Conservation (phyloP, 2,797 vertebrate genomes). For the Myotis vivesi region DNA sequence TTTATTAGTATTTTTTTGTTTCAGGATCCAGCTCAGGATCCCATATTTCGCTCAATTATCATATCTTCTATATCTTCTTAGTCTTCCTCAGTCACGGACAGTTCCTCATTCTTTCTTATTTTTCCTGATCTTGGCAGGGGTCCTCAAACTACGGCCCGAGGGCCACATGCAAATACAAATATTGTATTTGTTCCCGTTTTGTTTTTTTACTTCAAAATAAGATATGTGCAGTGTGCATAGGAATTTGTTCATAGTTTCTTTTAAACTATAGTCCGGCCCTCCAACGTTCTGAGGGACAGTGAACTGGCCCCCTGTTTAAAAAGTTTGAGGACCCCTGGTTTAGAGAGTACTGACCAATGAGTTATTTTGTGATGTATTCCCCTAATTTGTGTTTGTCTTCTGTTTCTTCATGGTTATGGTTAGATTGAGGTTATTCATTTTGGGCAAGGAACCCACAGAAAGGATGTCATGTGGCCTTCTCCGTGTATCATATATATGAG, state of each 20-base stretch:
- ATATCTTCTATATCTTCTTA: not conserved
- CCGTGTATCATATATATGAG: not conserved
- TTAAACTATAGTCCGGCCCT: too few species aligned
- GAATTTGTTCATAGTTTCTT: too few species aligned
- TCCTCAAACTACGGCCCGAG: too few species aligned
- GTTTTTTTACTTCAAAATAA: too few species aligned
- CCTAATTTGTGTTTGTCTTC: not conserved
- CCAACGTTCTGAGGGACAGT: too few species aligned
- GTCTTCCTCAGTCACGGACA: not conserved
- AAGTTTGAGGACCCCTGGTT: not conserved
- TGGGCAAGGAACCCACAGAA: not conserved
- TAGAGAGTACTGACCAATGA: not conserved
- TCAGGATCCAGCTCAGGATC: not conserved
- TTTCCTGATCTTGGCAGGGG: not conserved
- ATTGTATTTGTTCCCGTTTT: too few species aligned
- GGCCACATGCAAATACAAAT: too few species aligned
- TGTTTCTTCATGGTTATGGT: not conserved
- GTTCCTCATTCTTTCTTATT: conserved; percentile 1
- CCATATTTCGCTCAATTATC: not conserved
- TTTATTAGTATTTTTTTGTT: not conserved
- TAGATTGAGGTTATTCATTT: not conserved
- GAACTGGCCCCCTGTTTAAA: too few species aligned
- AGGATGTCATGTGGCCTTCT: not conserved
- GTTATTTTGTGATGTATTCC: not conserved
- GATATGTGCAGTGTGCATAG: too few species aligned